A percentile compares a stretch with the other conserved stretches of the same genome.
phyloP scores from a whole-genome alignment of 2,113 vertebrate species.

The Podiceps cristatus region DNA sequence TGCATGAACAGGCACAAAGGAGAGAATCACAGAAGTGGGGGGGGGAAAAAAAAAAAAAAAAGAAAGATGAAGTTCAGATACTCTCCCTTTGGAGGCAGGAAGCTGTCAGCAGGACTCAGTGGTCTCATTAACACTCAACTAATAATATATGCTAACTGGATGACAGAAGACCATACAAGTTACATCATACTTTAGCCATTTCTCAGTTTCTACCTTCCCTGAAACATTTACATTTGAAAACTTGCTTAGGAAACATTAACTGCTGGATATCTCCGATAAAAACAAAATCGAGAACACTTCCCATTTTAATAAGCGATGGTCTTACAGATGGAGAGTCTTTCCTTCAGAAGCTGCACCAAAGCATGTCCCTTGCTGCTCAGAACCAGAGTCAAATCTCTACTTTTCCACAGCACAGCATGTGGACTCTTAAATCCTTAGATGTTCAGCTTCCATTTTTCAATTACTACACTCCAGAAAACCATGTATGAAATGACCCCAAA shows the following conservation, averaged over 20 bases:
- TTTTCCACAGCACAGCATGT: background rate
- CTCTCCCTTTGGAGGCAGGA: background rate
- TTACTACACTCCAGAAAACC: background rate
- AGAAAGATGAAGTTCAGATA: background rate
- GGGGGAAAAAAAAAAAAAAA: background rate
- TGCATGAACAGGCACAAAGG: background rate
- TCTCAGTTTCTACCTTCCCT: background rate
- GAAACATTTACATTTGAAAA: background rate
- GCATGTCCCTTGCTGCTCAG: background rate
- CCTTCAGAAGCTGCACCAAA: background rate
- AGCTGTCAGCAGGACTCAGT: background rate
- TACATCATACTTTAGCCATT: background rate
- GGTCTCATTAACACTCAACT: background rate
- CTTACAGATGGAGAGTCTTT: background rate
- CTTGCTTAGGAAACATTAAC: background rate
- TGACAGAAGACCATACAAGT: background rate
- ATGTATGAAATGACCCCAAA: background rate
- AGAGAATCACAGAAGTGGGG: background rate
- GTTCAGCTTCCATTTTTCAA: conserved; percentile 9
- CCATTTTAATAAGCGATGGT: background rate
- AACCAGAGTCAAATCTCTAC: background rate
- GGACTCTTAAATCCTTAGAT: background rate
- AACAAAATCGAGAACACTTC: background rate
- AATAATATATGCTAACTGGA: background rate
- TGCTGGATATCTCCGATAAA: background rate